phyloP scores from a whole-genome alignment of 2,113 vertebrate genomes.

The Pygoscelis adeliae region DNA sequence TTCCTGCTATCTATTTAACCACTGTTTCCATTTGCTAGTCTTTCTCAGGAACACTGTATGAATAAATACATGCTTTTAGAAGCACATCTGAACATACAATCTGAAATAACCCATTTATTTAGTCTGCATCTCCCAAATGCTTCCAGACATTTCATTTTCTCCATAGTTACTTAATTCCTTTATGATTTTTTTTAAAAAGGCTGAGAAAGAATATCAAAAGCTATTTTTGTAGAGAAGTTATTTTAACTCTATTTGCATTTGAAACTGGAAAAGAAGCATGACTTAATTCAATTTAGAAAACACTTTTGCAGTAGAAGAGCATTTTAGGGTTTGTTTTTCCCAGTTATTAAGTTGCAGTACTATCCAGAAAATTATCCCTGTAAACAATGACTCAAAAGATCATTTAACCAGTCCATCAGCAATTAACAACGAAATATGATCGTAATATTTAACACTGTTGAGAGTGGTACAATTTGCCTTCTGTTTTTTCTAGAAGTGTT shows the following conservation, averaged over 20 bases:
- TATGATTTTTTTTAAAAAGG: rapidly evolving
- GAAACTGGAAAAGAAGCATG: not conserved
- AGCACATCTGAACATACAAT: not conserved
- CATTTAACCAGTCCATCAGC: not conserved
- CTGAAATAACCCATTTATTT: not conserved
- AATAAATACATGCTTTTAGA: not conserved
- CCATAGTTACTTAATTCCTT: not conserved
- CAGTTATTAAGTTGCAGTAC: not conserved
- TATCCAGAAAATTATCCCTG: not conserved
- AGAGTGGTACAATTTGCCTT: not conserved
- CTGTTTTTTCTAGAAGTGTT: not conserved
- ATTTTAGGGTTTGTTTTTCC: not conserved
- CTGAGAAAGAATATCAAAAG: not conserved
- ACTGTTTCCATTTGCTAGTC: not conserved
- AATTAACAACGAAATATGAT: not conserved
- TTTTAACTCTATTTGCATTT: not conserved
- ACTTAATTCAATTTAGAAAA: not conserved
- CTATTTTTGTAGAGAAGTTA: not conserved
- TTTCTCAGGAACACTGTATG: not conserved
- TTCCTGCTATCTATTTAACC: not conserved
- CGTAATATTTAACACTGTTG: not conserved
- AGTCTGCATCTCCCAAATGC: not conserved
- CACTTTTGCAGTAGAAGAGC: not conserved
- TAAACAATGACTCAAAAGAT: not conserved
- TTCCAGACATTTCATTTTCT: not conserved